Evolutionary conservation across 2,888 invertebrate genomes (phyloP).

Genomic region (Scelioninae gen. 2): DNA sequence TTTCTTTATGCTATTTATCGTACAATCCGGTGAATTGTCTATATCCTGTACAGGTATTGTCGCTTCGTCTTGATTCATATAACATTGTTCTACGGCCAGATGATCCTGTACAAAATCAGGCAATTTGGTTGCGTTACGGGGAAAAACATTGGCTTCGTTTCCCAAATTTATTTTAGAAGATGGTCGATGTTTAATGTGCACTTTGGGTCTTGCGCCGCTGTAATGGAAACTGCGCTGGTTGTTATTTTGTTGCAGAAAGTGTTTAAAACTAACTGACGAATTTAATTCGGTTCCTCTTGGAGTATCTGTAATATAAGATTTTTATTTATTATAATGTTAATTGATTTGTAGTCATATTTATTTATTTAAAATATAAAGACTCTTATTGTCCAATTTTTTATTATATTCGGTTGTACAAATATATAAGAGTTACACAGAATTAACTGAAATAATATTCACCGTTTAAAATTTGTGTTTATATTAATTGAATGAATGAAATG

Average conservation of each 20-base stretch:
- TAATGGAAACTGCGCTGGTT: constrained; percentile 79
- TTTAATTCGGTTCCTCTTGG: constrained; percentile 79
- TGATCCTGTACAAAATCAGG: constrained; percentile 95
- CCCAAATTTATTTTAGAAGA: constrained; percentile 77
- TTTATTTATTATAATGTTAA: constrained; percentile 65
- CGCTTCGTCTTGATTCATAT: constrained; percentile 74
- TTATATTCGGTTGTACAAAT: too few relatives aligned
- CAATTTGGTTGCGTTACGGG: constrained; percentile 80
- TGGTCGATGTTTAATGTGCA: constrained; percentile 75
- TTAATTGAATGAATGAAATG: too few relatives aligned
- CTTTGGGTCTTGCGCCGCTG: constrained; percentile 88
- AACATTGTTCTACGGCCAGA: constrained; percentile 87
- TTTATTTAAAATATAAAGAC: too few relatives aligned
- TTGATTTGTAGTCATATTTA: too few relatives aligned
- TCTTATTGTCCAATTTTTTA: too few relatives aligned
- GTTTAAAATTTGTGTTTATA: too few relatives aligned
- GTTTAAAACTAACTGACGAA: constrained; percentile 90
- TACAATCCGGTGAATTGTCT: constrained; percentile 83
- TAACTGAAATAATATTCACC: too few relatives aligned
- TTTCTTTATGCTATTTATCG: constrained; percentile 76
- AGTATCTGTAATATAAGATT: constrained; percentile 76
- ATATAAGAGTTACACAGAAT: too few relatives aligned
- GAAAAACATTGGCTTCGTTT: constrained; percentile 76
- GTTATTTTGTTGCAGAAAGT: constrained; percentile 84
- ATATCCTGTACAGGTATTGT: constrained; percentile 78